Evolutionary conservation across 2,888 invertebrate genomes (phyloP), one percentile per base, ranked within the genome.

Genomic region (Pheosia tremula): DNA sequence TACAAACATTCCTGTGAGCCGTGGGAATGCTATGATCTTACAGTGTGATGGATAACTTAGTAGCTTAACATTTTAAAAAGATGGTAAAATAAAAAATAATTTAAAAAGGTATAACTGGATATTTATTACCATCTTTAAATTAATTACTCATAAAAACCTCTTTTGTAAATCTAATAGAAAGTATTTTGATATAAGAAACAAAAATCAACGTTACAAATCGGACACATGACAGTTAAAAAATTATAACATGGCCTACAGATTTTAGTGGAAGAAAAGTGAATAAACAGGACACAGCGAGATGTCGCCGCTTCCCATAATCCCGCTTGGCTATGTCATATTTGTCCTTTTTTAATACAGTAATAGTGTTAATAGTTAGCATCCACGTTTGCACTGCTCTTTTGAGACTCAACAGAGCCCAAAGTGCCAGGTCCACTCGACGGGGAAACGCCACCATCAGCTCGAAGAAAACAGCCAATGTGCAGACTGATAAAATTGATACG

Each of bases 281-380:
- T 60, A 80, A 81, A 83, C 82, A 79, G 76, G 81, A 71, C 72
- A 56, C 65, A 75, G 64, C 82, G 79, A 72, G 69, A 90, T 89
- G 89, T 78, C 79, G 65, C 78, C 77, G 62, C 56, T 66, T 65
- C 63, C 73, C 63, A 63, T 63, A 66, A 56, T 65, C 59, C 59
- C 68, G 54, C 62, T 75, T 74, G 82, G 89, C 78, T 88, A 91
- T 91, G 91, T 67, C 72, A 82, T 75, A 78, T 73, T 68, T 74
- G 60, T 59, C 68, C 62, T 75, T 69, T 71, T 24, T 85, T 81
- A 85, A 86, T 59, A 74, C 78, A 71, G 38, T 82, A 8, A 77
- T 85, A 72, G 71, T 74, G 57, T 56, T 87, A 24, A 70, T 87
- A 11, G 84, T 82, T 13, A 72, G 81, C n/a, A 71, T 82, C 56